Conservation (phyloP, 1,140 invertebrate genomes). For the Hylaeus anthracinus region DNA sequence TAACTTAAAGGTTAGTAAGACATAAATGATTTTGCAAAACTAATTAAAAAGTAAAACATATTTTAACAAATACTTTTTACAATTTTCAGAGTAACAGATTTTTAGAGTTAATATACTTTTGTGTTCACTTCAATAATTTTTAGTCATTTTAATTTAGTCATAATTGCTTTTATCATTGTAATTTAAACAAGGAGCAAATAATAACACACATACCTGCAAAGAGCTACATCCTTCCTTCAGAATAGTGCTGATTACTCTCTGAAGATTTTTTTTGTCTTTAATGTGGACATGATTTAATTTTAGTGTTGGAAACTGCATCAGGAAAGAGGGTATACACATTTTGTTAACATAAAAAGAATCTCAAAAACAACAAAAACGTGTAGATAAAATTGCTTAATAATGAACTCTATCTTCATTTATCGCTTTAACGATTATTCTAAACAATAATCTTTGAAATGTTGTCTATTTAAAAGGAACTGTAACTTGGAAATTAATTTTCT, state of each 20-base stretch:
- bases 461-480: too few relatives aligned
- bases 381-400: background rate
- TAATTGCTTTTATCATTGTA: background rate
- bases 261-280: constrained; percentile 26
- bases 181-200: background rate
- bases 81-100: too few relatives aligned
- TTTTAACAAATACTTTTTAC: too few relatives aligned
- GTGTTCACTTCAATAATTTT: background rate
- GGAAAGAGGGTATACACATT: background rate
- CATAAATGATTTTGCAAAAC: background rate
- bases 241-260: constrained; percentile 45
- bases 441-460: too few relatives aligned
- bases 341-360: background rate
- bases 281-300: constrained; percentile 53
- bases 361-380: background rate
- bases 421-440: too few relatives aligned
- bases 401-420: background rate
- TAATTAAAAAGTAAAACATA: too few relatives aligned
- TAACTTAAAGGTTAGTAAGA: background rate
- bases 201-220: constrained; percentile 44
- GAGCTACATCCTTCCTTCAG: constrained; percentile 32
- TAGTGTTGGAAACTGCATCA: constrained; percentile 49
- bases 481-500: too few relatives aligned
- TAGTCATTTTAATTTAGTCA: background rate
- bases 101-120: background rate